Conservation (phyloP, 2,888 invertebrate species). For the Agriopis marginaria region DNA sequence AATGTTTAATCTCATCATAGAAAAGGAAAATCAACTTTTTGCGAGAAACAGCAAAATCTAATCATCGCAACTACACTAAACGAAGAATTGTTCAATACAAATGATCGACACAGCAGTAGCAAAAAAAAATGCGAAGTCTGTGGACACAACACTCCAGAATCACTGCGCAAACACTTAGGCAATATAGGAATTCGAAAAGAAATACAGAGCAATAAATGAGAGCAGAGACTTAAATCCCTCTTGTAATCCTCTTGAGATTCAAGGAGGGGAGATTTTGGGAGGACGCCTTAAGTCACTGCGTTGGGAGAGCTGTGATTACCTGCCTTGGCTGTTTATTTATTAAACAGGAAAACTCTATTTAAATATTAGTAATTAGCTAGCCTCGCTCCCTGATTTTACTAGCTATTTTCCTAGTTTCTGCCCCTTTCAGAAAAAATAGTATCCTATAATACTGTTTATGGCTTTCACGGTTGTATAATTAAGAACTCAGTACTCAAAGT, state of each 20-base stretch:
- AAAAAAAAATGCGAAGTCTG: too few relatives aligned
- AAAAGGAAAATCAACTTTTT: background rate
- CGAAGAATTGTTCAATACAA: slow-evolving; percentile 7
- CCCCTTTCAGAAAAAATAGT: background rate
- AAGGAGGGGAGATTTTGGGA: slow-evolving; percentile 50
- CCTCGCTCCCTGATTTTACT: background rate
- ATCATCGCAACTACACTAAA: background rate
- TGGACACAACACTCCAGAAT: slow-evolving; percentile 10
- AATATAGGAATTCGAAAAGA: slow-evolving; percentile 39
- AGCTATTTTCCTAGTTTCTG: background rate
- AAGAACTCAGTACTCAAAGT: too few relatives aligned
- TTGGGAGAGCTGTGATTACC: slow-evolving; percentile 50
- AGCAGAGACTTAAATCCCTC: slow-evolving; percentile 56
- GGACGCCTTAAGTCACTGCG: slow-evolving; percentile 48
- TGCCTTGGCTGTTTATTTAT: slow-evolving; percentile 39
- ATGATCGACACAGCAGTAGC: background rate
- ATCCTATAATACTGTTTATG: too few relatives aligned
- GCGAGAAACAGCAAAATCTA: background rate
- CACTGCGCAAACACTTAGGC: slow-evolving; percentile 26
- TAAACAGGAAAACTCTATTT: slow-evolving; percentile 26
- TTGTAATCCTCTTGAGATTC: slow-evolving; percentile 56
- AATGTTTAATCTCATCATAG: too few relatives aligned
- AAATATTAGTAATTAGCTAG: slow-evolving; percentile 20
- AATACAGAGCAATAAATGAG: slow-evolving; percentile 55
- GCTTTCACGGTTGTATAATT: background rate